A percentile compares a stretch with the other conserved stretches of the same genome.
Evolutionary conservation across 1,140 invertebrate genomes (phyloP).

Genomic region (Tigriopus japonicus): DNA sequence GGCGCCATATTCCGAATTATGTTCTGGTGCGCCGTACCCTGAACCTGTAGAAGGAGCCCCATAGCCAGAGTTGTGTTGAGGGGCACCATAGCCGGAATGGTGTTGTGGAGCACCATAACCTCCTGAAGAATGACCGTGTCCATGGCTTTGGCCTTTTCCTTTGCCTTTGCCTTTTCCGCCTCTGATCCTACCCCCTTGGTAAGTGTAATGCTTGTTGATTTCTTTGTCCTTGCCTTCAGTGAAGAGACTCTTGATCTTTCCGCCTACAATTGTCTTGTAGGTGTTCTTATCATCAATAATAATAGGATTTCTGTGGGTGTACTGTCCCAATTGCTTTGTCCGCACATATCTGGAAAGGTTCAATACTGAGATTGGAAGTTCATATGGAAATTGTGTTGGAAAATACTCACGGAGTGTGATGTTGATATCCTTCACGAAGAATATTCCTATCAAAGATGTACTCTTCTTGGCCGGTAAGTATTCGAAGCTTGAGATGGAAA

Average conservation of each 20-base stretch:
- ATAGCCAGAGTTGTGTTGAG: too few species aligned
- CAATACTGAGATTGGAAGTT: neutral
- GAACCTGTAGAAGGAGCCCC: too few species aligned
- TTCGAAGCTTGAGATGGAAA: neutral
- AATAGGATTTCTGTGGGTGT: constrained; percentile 1
- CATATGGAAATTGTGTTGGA: neutral
- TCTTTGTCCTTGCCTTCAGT: neutral
- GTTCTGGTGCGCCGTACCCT: too few species aligned
- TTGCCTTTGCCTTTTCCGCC: too few species aligned
- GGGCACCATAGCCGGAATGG: too few species aligned
- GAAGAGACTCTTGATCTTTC: neutral
- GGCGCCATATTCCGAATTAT: too few species aligned
- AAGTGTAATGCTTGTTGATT: neutral
- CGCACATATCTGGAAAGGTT: constrained; percentile 1
- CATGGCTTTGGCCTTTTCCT: too few species aligned
- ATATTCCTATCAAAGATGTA: constrained; percentile 10
- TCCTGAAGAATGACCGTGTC: too few species aligned
- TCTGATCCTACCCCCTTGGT: too few species aligned
- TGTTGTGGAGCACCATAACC: too few species aligned
- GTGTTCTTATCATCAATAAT: constrained; percentile 2
- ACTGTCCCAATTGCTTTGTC: constrained; percentile 2
- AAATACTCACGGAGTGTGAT: constrained; percentile 12
- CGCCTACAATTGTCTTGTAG: constrained; percentile 2
- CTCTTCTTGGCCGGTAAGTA: constrained; percentile 3
- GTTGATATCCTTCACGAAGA: constrained; percentile 10